These are phyloP conservation scores for Heloderma charlesbogerti DNA, from an alignment of 2,113 vertebrate genomes.

Conservation along the genomic window DNA sequence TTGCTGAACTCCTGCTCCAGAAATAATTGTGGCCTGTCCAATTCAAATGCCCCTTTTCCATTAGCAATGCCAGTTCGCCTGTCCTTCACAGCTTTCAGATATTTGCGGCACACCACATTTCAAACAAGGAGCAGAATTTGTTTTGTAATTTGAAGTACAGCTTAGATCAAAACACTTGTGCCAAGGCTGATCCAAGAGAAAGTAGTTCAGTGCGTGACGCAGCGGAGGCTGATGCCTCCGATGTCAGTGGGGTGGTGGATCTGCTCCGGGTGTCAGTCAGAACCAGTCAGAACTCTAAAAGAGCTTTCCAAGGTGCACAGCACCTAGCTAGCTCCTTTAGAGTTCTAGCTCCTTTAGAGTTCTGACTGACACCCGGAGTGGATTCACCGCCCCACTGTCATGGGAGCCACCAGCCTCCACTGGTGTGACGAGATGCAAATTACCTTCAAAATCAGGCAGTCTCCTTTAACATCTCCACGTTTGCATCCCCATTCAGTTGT, in stretches of 20 bases:
- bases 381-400: too few species aligned
- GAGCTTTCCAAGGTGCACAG: too few species aligned
- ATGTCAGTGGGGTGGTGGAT: too few species aligned
- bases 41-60: conserved; percentile 33
- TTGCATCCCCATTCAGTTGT: background rate
- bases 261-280: too few species aligned
- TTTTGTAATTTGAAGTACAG: background rate
- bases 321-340: too few species aligned
- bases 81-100: conserved; percentile 41
- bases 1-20: conserved; percentile 35
- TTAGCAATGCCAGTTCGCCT: background rate
- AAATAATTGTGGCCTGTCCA: conserved; percentile 50
- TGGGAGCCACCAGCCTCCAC: too few species aligned
- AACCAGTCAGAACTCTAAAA: too few species aligned
- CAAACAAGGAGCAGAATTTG: background rate
- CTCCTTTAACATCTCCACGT: background rate
- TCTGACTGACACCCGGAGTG: too few species aligned
- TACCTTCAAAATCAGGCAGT: background rate
- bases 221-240: too few species aligned
- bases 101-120: conserved; percentile 33
- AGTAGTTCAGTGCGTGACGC: conserved; percentile 10
- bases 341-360: too few species aligned
- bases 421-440: conserved; percentile 28
- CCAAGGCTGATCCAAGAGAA: conserved; percentile 43
- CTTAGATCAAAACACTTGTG: background rate